Base-by-base conservation (phyloP, 2,888 invertebrate species). In the Andrena camellia region DNA sequence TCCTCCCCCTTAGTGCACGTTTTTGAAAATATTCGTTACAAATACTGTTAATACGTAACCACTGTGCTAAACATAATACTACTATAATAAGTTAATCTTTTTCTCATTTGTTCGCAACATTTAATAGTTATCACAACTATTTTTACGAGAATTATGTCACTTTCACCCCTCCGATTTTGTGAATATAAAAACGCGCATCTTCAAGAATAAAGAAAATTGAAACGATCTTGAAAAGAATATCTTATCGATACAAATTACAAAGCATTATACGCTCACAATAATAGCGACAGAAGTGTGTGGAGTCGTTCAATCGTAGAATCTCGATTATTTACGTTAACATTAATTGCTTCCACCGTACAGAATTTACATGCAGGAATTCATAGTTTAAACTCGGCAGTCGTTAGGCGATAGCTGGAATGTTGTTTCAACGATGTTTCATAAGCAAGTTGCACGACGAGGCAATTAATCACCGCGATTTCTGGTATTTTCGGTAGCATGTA, bases 401-500 rank as follows among this genome's bases (percentile, higher is more conserved):
- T 79, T 78, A 70, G 64, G 78, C 50, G 78, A 42, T 64, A 54
- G 67, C 48, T 26, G 33, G 69, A 77, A 69, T 59, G 69, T 59
- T 78, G 42, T 13, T 26, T 7, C 64, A 59, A 70, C 79, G 64
- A 66, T 64, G 64, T 66, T 79, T 66, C 79, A 69, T 64, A 79
- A 77, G 77, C 69, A 29, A 17, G 70, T n/a, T 50, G 70, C 78
- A 77, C 78, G 77, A 78, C 77, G 63, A 78, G 33, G 79, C 79
- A 71, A 80, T 80, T 80, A 80, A 78, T 80, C 79, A 79, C 20
- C 20, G 23, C 20, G 80, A 78, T 80, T 79, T 71, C 70, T 79
- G 66, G 17, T 67, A 54, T 78, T 80, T 79, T 80, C 54, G 57
- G 57, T 78, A 48, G 64, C 59, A 29, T 52, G 60, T 54, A 67